Evolutionary conservation across 2,888 invertebrate genomes (phyloP).

Genomic region (Elegia similella): DNA sequence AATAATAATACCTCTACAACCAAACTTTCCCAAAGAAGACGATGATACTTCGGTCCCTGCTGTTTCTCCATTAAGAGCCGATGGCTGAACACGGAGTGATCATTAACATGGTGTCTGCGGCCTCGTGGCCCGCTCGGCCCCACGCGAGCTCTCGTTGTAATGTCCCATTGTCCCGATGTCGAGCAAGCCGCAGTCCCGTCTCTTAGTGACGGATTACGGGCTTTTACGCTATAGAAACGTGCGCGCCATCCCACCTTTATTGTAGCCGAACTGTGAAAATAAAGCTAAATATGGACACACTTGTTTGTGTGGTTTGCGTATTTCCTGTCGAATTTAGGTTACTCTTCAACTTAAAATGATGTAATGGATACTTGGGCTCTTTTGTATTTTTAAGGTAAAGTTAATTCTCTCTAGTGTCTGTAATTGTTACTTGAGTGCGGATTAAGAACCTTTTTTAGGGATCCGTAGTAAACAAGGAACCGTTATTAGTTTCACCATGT

Average conservation of each 20-base stretch:
- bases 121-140: constrained; percentile 11
- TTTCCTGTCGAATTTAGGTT: not conserved
- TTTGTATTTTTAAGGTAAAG: no score
- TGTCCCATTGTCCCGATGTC: constrained; percentile 52
- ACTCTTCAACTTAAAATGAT: not conserved
- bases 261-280: constrained; percentile 30
- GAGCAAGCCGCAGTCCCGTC: constrained; percentile 42
- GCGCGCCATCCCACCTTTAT: constrained; percentile 38
- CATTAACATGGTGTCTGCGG: constrained; percentile 7
- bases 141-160: constrained; percentile 30
- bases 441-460: no score
- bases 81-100: not conserved
- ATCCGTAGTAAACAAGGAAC: no score
- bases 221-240: constrained; percentile 59
- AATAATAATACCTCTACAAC: not conserved
- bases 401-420: no score
- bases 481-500: no score
- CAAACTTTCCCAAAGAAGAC: not conserved
- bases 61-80: not conserved
- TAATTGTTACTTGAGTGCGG: no score
- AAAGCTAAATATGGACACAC: not conserved
- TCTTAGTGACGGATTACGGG: constrained; percentile 68
- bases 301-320: constrained; percentile 4
- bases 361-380: no score
- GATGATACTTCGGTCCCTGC: not conserved